Base-by-base conservation (phyloP, 2,797 vertebrate genomes). In the Antrozous pallidus region DNA sequence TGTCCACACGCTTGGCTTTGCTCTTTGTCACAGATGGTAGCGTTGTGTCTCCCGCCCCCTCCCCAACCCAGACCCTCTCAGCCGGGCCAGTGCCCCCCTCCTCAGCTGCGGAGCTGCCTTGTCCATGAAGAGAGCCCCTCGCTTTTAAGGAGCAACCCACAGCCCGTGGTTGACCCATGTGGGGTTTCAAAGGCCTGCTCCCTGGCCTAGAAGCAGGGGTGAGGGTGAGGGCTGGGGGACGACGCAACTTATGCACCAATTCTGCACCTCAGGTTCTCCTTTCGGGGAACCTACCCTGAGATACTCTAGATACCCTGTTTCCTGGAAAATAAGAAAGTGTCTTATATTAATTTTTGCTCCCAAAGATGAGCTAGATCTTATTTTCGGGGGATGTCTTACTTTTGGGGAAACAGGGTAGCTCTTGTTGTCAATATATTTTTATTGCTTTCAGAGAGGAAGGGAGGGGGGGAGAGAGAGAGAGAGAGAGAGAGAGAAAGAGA, bases 31-130 rank as follows among this genome's bases (percentile, higher is more conserved):
- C 12, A 73, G 49, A 56, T 17, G 24, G 14, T 8, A 6, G 13
- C 65, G 31, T 36, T 4, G 0, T 73, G 56, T 61, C 58, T 61
- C 58, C 58, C 11, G 12, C 38, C 33, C 20, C 11, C 17, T 8
- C 28, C 61, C 31, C 13, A 0, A 75, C 40, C 38, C 14, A 54
- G 47, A 63, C 22, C 8, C 40, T 16, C 10, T 26, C 70, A 47
- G 11, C 49, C 22, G 42, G 26, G 28, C 9, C 8, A 28, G 14
- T 6, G 7, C 8, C 1, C 24, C 4, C 1, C 11, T 11, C 0
- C 16, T 38, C 45, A 24, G 20, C n/a, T 9, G 24, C 24, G 18
- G 11, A 54, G 6, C 42, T 69, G 16, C 36, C 75, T 80, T 17
- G 11, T 33, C 56, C 9, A 1, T 33, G 26, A 54, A 16, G 28